A percentile compares a stretch with the other conserved stretches of the same genome.
phyloP scores from a whole-genome alignment of 2,113 vertebrate species.

The Elachura formosa region DNA sequence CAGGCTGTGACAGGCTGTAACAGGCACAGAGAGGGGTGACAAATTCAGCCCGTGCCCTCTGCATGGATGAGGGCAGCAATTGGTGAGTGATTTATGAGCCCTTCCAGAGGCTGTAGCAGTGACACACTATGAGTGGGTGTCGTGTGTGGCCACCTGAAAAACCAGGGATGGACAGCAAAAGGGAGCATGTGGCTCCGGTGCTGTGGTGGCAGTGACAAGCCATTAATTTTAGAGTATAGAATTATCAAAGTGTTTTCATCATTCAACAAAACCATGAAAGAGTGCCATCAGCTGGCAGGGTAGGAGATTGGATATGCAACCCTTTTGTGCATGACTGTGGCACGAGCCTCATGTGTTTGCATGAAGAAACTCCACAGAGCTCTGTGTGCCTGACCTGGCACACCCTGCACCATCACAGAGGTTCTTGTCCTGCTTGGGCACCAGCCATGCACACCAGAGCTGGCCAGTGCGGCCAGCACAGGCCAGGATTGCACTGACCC shows the following conservation, averaged over 20 bases:
- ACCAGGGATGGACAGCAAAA: neutral
- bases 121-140: neutral
- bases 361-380: neutral
- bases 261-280: neutral
- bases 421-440: neutral
- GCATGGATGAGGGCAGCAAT: neutral
- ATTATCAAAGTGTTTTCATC: neutral
- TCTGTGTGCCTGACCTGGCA: neutral
- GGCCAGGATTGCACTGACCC: neutral
- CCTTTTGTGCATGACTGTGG: neutral
- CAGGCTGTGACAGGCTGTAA: too few relatives aligned
- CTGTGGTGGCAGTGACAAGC: neutral
- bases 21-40: neutral
- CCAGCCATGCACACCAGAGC: neutral
- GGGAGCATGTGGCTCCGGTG: neutral
- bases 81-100: neutral
- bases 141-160: neutral
- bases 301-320: neutral
- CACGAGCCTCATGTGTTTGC: fast-evolving
- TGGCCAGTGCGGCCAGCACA: neutral
- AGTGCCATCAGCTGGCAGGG: fast-evolving
- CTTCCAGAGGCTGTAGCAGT: neutral
- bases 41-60: neutral
- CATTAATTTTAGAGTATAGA: neutral
- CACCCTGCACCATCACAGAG: neutral